A percentile compares a stretch with the other conserved stretches of the same genome.
Evolutionary conservation across 1,140 invertebrate genomes (phyloP).

Genomic region (Brachionus calyciflorus): DNA sequence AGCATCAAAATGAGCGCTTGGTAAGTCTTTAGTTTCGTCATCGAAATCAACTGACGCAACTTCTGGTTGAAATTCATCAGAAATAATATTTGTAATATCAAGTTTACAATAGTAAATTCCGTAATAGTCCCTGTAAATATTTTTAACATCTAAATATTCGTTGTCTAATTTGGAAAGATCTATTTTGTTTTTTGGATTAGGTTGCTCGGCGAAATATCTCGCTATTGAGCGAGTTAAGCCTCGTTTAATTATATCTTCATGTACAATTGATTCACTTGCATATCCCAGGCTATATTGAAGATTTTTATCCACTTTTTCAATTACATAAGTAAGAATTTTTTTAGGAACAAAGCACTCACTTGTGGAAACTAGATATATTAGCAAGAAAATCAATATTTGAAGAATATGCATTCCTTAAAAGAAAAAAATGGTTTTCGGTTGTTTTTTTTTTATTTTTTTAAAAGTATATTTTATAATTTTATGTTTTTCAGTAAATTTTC

Average conservation of each 20-base stretch:
- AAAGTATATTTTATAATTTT: too few species aligned
- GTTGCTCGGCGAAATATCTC: constrained; percentile 14
- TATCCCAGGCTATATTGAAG: constrained; percentile 7
- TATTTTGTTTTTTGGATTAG: not conserved
- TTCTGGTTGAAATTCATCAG: not conserved
- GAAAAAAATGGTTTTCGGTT: too few species aligned
- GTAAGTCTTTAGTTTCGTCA: not conserved
- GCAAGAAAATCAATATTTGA: too few species aligned
- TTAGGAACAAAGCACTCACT: not conserved
- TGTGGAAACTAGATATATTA: too few species aligned
- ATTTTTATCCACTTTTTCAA: not conserved
- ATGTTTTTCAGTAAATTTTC: too few species aligned
- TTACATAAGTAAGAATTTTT: constrained; percentile 25
- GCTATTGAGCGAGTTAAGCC: constrained; percentile 7
- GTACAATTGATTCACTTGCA: constrained; percentile 5
- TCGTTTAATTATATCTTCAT: constrained; percentile 23
- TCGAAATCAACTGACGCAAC: constrained; percentile 35
- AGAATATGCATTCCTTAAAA: too few species aligned
- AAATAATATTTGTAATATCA: not conserved
- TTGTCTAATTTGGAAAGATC: constrained; percentile 7
- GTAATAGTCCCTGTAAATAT: constrained; percentile 26
- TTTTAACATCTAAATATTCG: not conserved
- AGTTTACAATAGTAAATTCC: not conserved
- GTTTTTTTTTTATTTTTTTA: too few species aligned
- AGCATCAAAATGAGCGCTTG: constrained; percentile 44